Evolutionary conservation across 2,113 vertebrate genomes (phyloP), one percentile per base, ranked within the genome.

Genomic region (Oncorhynchus tshawytscha): DNA sequence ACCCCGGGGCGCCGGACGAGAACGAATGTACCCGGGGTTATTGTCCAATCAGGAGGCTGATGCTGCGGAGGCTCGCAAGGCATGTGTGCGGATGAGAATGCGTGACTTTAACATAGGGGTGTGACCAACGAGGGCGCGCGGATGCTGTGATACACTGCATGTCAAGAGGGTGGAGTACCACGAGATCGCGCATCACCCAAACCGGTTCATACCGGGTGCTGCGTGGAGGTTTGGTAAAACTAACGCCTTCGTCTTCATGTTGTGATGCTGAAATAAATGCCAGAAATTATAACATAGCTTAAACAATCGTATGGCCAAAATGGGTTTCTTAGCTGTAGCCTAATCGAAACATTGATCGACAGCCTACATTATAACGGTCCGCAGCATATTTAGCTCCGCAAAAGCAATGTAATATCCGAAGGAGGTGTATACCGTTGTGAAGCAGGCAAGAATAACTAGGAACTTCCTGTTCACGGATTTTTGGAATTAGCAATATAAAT

Each of bases 201-300:
- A 94, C 94, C 92, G 92, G 94, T 94, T 94, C 90, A 94, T 92
- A 94, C 94, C 92, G 93, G 94, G 92, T 86, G 70, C 48, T 45
- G 39, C 9, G 74, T 84, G 85, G 84, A 83, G 92, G 87, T 84
- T 81, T 88, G 88, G 86, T 74, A 73, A 81, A 84, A 78, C 82
- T 78, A 75, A 84, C 79, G 67, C 65, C 71, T 75, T 66, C 82
- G 88, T 89, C 73, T 90, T 79, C 72, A 72, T 78, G 82, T 73
- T 78, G 78, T 79, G 86, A 81, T 74, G 85, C 15, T 54, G 51
- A 45, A 45, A 45, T 45, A 54, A 54, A 54, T 15, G 83, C 84
- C 80, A 76, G 78, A 87, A 88, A 67, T 86, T 75, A 54, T 80
- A 77, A 72, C 51, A 45, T 45, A 62, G 24, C 59, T 45, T 45